Evolutionary conservation across 2,797 vertebrate species (phyloP).

Genomic region (Emydoidea blandingii): DNA sequence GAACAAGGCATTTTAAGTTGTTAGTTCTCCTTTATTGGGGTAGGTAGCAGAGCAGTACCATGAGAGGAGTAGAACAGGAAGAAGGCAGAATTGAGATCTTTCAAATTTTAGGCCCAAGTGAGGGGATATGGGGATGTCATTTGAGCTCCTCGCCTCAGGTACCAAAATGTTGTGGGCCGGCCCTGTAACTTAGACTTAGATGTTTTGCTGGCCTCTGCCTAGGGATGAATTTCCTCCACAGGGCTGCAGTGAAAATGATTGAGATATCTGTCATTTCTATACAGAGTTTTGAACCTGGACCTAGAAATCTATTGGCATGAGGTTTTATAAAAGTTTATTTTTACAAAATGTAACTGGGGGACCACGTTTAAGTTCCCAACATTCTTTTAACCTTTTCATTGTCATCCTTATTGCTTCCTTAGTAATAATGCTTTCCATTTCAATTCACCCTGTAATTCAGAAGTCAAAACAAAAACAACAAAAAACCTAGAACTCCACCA

Average conservation of each 20-base stretch:
- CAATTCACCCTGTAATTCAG: not conserved
- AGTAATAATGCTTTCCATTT: not conserved
- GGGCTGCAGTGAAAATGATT: not conserved
- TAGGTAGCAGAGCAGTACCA: no score
- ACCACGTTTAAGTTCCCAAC: not conserved
- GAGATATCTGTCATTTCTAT: not conserved
- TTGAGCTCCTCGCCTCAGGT: no score
- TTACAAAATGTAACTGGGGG: not conserved
- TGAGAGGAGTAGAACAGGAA: no score
- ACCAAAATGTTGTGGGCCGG: no score
- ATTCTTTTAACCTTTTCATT: not conserved
- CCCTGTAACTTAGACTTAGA: not conserved
- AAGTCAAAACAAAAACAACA: not conserved
- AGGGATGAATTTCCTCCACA: not conserved
- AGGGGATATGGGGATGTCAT: no score
- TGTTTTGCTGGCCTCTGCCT: not conserved
- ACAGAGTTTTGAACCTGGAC: not conserved
- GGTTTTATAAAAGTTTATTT: not conserved
- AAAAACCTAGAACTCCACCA: not conserved
- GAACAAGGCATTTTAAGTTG: no score
- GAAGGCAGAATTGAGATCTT: no score
- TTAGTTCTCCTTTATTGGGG: no score
- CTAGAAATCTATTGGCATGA: rapidly evolving
- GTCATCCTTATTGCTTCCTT: not conserved
- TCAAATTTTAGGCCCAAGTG: no score